These are phyloP conservation scores for Drosophila pegasa DNA, from an alignment of 2,888 invertebrate genomes.

Conservation along the genomic window DNA sequence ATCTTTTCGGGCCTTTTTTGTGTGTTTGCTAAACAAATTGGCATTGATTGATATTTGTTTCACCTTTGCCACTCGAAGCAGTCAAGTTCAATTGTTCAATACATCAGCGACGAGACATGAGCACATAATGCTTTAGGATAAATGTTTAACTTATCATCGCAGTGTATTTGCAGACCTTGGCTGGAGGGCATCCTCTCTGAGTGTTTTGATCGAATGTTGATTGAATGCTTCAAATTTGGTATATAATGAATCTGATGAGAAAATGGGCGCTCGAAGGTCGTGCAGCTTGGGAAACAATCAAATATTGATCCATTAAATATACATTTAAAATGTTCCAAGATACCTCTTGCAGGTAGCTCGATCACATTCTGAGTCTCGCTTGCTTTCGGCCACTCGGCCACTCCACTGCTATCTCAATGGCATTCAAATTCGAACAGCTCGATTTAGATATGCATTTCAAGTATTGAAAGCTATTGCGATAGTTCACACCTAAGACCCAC, in stretches of 20 bases:
- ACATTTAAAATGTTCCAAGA: background rate
- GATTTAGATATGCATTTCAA: constrained; percentile 13
- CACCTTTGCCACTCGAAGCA: constrained; percentile 40
- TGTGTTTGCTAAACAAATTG: constrained; percentile 64
- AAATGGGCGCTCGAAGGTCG: constrained; percentile 1
- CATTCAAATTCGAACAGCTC: background rate
- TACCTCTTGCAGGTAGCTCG: background rate
- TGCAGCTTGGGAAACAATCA: background rate
- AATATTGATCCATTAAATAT: background rate
- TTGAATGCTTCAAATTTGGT: background rate
- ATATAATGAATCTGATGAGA: constrained; percentile 2
- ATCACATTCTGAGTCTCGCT: background rate
- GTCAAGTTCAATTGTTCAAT: constrained; percentile 35
- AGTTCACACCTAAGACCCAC: constrained; percentile 30
- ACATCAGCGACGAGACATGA: constrained; percentile 19
- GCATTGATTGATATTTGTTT: constrained; percentile 76
- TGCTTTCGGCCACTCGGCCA: background rate
- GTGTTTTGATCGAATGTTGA: constrained; percentile 24
- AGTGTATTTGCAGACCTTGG: constrained; percentile 26
- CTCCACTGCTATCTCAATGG: background rate
- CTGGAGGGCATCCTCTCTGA: constrained; percentile 2
- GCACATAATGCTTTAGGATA: constrained; percentile 23
- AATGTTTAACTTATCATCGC: constrained; percentile 13
- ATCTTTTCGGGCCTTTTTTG: background rate
- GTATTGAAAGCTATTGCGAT: constrained; percentile 10